A percentile compares a stretch with the other conserved stretches of the same genome.
Conservation (phyloP, 2,888 invertebrate species). For the Lasius platythorax region DNA sequence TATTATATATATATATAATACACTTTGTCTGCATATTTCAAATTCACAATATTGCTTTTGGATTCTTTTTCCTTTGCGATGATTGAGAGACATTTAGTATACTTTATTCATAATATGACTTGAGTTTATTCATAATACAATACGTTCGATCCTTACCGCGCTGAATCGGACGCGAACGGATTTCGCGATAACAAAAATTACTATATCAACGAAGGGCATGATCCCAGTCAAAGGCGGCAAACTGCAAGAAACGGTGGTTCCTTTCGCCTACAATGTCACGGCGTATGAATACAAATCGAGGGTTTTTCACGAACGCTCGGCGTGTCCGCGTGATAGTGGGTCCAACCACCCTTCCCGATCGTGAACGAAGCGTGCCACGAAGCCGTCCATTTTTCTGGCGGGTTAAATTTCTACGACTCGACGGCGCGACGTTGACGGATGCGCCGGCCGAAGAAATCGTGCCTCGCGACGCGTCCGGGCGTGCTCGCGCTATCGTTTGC, state of each 20-base stretch:
- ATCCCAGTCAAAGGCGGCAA: slow-evolving; percentile 27
- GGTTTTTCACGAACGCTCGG: slow-evolving; percentile 70
- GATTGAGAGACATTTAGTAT: background rate
- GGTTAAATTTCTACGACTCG: slow-evolving; percentile 83
- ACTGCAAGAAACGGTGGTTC: slow-evolving; percentile 76
- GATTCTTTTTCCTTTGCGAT: background rate
- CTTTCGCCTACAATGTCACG: slow-evolving; percentile 77
- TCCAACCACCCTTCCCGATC: slow-evolving; percentile 55
- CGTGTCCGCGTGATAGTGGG: slow-evolving; percentile 56
- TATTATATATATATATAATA: too few relatives aligned
- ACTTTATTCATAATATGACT: background rate
- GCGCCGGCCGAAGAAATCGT: slow-evolving; percentile 81
- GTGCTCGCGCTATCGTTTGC: slow-evolving; percentile 74
- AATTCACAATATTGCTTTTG: too few relatives aligned
- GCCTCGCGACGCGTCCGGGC: slow-evolving; percentile 74
- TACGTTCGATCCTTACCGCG: background rate
- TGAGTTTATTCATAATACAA: background rate
- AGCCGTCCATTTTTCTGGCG: slow-evolving; percentile 79
- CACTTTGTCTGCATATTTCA: too few relatives aligned
- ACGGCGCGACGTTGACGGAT: slow-evolving; percentile 83
- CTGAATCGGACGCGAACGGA: background rate
- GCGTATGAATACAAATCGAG: slow-evolving; percentile 82
- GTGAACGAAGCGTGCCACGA: slow-evolving; percentile 71
- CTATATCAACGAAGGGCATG: slow-evolving; percentile 11
- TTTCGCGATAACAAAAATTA: slow-evolving; percentile 25